Evolutionary conservation across 2,888 invertebrate species (phyloP).

Genomic region (Chloroclystis v-ata): DNA sequence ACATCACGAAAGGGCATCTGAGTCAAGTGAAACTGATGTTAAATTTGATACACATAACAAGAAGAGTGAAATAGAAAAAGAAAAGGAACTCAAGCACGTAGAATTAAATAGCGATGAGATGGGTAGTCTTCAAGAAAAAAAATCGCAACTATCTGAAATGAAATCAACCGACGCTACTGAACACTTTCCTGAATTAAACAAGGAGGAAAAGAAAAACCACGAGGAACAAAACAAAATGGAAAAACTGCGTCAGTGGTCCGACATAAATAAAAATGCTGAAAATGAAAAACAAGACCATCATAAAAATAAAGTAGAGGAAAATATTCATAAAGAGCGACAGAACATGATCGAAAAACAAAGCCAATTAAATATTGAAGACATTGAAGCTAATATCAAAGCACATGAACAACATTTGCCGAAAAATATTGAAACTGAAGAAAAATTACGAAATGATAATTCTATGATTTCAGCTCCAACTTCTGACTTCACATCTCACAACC

Average conservation of each 20-base stretch:
- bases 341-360: not conserved
- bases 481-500: constrained; percentile 8
- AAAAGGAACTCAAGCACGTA: not conserved
- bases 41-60: not conserved
- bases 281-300: too few species aligned
- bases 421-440: constrained; percentile 5
- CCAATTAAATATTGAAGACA: too few species aligned
- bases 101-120: constrained; percentile 7
- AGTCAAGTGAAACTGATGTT: constrained; percentile 10
- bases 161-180: constrained; percentile 16
- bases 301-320: not conserved
- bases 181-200: constrained; percentile 4
- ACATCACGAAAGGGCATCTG: constrained; percentile 18
- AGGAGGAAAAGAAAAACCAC: constrained; percentile 8
- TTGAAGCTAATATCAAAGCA: not conserved
- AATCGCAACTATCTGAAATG: constrained; percentile 5
- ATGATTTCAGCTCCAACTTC: constrained; percentile 4
- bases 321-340: not conserved
- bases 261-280: too few species aligned
- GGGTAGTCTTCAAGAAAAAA: not conserved
- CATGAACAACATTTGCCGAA: not conserved
- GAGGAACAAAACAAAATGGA: constrained; percentile 7
- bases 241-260: constrained; percentile 16
- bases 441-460: constrained; percentile 11
- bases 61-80: not conserved